These are phyloP conservation scores for Herpetotheres cachinnans DNA, from an alignment of 2,113 vertebrate genomes.

Conservation along the genomic window DNA sequence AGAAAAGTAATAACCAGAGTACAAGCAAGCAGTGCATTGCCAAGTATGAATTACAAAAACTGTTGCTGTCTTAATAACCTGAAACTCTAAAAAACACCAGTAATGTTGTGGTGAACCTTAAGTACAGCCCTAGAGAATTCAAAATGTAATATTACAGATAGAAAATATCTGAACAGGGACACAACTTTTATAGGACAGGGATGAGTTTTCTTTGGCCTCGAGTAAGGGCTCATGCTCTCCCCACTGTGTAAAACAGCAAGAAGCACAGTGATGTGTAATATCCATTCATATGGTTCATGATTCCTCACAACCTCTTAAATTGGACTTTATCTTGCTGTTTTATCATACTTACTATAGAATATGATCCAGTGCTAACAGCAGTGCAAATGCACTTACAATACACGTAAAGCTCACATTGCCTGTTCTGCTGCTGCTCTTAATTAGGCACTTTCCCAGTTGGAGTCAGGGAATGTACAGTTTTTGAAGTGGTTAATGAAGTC, in stretches of 20 bases:
- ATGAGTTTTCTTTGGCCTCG: not conserved
- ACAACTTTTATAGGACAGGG: not conserved
- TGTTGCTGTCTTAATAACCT: not conserved
- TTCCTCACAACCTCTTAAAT: not conserved
- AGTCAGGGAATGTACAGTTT: not conserved
- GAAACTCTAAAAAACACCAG: not conserved
- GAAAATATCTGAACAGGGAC: not conserved
- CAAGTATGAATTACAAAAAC: not conserved
- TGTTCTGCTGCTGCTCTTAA: not conserved
- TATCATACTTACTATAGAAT: not conserved
- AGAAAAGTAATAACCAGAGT: not conserved
- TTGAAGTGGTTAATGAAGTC: not conserved
- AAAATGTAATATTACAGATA: not conserved
- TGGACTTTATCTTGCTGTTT: not conserved
- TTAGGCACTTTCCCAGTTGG: not conserved
- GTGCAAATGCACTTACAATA: not conserved
- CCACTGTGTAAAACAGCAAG: not conserved
- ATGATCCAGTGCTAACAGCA: not conserved
- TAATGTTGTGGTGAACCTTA: not conserved
- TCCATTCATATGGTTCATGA: not conserved
- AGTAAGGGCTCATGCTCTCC: not conserved
- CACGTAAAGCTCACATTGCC: not conserved
- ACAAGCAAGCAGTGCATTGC: not conserved
- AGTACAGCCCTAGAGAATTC: not conserved
- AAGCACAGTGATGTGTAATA: not conserved